phyloP scores from a whole-genome alignment of 1,140 invertebrate species.

The Papilio aristodemus region DNA sequence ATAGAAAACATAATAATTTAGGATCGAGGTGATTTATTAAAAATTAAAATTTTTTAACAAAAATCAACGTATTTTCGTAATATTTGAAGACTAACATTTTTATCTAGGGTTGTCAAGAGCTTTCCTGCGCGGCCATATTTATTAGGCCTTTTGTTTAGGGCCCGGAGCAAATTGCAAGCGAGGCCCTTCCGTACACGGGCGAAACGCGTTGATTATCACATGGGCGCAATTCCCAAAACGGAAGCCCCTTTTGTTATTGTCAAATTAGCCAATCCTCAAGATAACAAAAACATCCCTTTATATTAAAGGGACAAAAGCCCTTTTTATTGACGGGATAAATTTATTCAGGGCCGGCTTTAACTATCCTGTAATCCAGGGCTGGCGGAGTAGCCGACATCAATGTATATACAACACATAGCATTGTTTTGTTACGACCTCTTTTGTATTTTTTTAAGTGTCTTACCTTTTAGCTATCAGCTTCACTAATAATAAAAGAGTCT shows the following conservation, averaged over 20 bases:
- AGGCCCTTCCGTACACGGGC: slow-evolving; percentile 53
- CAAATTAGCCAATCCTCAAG: slow-evolving; percentile 80
- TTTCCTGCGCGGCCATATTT: slow-evolving; percentile 45
- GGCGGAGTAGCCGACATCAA: slow-evolving; percentile 34
- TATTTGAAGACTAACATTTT: slow-evolving; percentile 29
- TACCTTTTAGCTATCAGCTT: too few relatives aligned
- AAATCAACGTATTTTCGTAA: background rate
- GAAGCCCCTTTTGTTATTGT: slow-evolving; percentile 77
- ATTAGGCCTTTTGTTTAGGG: slow-evolving; percentile 53
- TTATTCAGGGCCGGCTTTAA: slow-evolving; percentile 75
- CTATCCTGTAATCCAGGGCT: slow-evolving; percentile 72
- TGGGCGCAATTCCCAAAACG: slow-evolving; percentile 66
- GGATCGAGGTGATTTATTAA: background rate
- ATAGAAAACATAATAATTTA: background rate
- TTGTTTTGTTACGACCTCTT: background rate
- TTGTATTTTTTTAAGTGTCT: background rate
- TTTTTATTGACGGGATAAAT: slow-evolving; percentile 73
- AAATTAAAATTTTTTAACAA: background rate
- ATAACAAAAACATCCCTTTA: slow-evolving; percentile 80
- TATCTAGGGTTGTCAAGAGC: slow-evolving; percentile 46
- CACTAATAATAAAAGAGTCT: too few relatives aligned
- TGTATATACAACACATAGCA: slow-evolving; percentile 8
- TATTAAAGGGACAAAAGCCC: slow-evolving; percentile 71
- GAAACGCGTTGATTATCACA: slow-evolving; percentile 71
- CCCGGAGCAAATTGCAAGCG: slow-evolving; percentile 56